These are phyloP conservation scores for Noturus placidus DNA, from an alignment of 2,113 vertebrate genomes.

Conservation along the genomic window DNA sequence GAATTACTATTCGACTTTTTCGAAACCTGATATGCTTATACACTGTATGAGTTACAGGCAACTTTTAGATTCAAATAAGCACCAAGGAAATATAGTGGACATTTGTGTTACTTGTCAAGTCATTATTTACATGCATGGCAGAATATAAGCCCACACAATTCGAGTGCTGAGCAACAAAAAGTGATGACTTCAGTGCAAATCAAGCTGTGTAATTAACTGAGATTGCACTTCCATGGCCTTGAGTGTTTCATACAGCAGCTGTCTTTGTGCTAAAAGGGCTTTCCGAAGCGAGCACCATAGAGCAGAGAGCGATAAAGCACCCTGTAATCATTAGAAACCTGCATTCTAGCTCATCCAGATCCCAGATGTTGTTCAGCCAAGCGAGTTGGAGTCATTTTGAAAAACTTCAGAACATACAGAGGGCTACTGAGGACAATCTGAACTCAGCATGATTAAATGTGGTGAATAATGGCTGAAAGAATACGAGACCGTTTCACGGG, in stretches of 20 bases:
- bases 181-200: neutral
- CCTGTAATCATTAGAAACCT: constrained; percentile 32
- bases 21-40: neutral
- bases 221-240: constrained; percentile 8
- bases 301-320: constrained; percentile 39
- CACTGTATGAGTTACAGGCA: neutral
- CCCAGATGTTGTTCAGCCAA: constrained; percentile 35
- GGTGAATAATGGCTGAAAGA: neutral
- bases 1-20: neutral
- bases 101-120: neutral
- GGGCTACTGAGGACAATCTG: constrained; percentile 28
- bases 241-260: constrained; percentile 15
- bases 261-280: constrained; percentile 41
- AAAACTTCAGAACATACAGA: constrained; percentile 21
- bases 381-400: constrained; percentile 1
- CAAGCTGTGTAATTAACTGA: neutral
- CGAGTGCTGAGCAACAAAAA: neutral
- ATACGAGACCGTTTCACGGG: neutral
- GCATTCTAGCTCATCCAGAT: constrained; percentile 2
- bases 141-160: neutral
- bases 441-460: constrained; percentile 31
- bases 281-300: constrained; percentile 27
- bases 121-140: neutral
- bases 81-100: neutral
- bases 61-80: neutral